A percentile compares a stretch with the other conserved stretches of the same genome.
Conservation (phyloP, 2,888 invertebrate species). For the Drosophila siamana region DNA sequence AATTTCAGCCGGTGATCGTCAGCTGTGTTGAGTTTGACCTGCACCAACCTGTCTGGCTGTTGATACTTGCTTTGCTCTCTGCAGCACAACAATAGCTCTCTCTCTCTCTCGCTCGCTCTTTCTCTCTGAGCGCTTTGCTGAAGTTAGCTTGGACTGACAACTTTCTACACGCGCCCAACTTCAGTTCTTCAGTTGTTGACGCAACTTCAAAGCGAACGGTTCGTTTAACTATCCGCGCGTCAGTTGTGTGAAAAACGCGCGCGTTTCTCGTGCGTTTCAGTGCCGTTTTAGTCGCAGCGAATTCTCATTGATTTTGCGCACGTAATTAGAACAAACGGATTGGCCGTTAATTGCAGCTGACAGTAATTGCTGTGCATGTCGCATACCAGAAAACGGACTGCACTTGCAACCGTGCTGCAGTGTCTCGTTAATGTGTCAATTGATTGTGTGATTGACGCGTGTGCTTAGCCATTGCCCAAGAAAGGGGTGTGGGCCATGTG, state of each 20-base stretch:
- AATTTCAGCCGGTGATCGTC: constrained; percentile 24
- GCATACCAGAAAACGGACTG: constrained; percentile 34
- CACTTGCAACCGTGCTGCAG: constrained; percentile 23
- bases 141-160: constrained; percentile 26
- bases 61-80: constrained; percentile 10
- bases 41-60: constrained; percentile 59
- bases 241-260: constrained; percentile 10
- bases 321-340: constrained; percentile 83
- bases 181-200: constrained; percentile 57
- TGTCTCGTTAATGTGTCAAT: constrained; percentile 75
- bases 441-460: constrained; percentile 62
- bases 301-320: constrained; percentile 67
- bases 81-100: neutral
- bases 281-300: constrained; percentile 27
- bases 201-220: constrained; percentile 62
- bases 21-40: constrained; percentile 74
- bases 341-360: constrained; percentile 74
- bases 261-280: constrained; percentile 17
- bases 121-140: constrained; percentile 4
- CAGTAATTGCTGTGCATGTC: constrained; percentile 70
- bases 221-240: constrained; percentile 8
- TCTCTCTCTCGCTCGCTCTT: neutral
- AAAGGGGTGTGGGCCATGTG: constrained; percentile 52
- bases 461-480: constrained; percentile 42
- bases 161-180: constrained; percentile 58